Base-by-base conservation (phyloP, 2,797 vertebrate species). In the Parambassis ranga region DNA sequence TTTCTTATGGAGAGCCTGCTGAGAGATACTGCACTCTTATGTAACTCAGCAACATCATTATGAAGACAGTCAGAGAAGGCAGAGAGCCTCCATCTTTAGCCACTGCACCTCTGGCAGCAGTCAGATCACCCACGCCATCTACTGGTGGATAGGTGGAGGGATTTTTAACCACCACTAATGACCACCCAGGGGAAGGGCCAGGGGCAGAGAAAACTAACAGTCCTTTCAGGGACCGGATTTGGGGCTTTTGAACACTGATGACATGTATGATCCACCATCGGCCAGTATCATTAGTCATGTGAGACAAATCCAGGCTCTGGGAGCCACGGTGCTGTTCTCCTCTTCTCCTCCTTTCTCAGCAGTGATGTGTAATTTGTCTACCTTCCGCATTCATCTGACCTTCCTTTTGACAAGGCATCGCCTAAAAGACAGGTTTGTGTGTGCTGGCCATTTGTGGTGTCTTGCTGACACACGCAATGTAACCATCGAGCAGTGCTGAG, bases 21-120 rank as follows among this genome's bases (percentile, higher is more conserved):
- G 82, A 89, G 78, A 89, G 80, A 89, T 90, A 79, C 88, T 90
- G 90, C 87, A 89, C 82, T 90, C 87, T 91, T 92, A 91, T 89
- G 89, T 92, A 90, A 92, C 85, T 86, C 81, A 66, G 86, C 81
- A 87, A 86, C 82, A 90, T 89, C 84, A 87, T 92, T 91, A 91
- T 87, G 82, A 86, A 81, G 84, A 80, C 81, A 83, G 82, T 71
- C 55, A 71, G 77, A 72, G 55, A 70, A 71, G 36, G 67, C 64
- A 73, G 58, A 62, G 52, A 76, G 62, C 51, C 65, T 78, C 75
- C 72, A 76, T 81, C 71, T 86, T 83, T 55, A 65, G 65, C 57
- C 67, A 41, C 53, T 32, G n/a, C n/a, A 28, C 35, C 57, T 49
- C 43, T 14, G 44, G 42, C 42, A 59, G 50, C 73, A 75, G 51